Percentiles rank a stretch among this genome's conserved stretches.
These are phyloP conservation scores for Melanitta fusca DNA, from an alignment of 2,797 vertebrate species.

Conservation along the genomic window DNA sequence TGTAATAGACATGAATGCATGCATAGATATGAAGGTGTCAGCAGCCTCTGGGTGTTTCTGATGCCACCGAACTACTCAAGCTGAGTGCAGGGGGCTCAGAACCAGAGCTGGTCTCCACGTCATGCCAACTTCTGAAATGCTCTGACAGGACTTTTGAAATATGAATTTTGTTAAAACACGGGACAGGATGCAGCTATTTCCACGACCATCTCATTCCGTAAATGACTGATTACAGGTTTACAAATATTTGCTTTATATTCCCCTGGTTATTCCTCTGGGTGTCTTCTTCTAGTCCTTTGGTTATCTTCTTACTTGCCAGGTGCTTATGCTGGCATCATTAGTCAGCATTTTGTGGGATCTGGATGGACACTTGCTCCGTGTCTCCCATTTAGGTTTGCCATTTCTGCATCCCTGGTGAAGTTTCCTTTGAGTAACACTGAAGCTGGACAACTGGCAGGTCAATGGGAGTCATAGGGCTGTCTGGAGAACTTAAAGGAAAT, in stretches of 20 bases:
- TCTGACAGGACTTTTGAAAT: not conserved
- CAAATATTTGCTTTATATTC: not conserved
- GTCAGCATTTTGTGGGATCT: not conserved
- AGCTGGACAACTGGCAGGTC: not conserved
- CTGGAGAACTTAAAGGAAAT: not conserved
- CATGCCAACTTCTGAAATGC: not conserved
- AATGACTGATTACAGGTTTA: not conserved
- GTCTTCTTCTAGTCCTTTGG: not conserved
- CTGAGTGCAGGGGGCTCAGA: not conserved
- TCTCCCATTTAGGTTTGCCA: not conserved
- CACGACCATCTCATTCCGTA: not conserved
- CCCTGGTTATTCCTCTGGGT: not conserved
- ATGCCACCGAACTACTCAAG: not conserved
- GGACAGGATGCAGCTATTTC: not conserved
- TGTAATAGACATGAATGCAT: not conserved
- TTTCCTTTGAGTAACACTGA: not conserved
- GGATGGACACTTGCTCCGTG: not conserved
- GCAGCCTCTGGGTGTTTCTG: not conserved
- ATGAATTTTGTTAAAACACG: not conserved
- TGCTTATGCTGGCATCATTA: not conserved
- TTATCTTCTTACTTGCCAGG: not conserved
- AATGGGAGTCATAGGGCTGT: not conserved
- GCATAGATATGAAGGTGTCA: accelerated
- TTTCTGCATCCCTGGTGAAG: not conserved
- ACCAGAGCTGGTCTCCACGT: not conserved